Percentiles rank a stretch among this genome's conserved stretches.
These are phyloP conservation scores for Apaloderma vittatum DNA, from an alignment of 2,113 vertebrate genomes.

Conservation along the genomic window DNA sequence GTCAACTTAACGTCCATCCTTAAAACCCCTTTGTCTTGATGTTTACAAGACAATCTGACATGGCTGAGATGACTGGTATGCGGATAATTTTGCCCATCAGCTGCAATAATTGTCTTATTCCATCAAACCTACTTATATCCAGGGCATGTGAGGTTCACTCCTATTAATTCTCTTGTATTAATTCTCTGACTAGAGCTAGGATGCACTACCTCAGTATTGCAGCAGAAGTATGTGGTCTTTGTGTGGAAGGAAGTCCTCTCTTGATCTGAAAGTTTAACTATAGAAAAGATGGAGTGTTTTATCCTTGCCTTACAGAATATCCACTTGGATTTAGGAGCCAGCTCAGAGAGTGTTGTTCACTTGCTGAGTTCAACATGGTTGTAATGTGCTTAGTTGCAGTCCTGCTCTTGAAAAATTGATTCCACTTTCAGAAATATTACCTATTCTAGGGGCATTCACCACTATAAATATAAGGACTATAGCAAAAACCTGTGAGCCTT, in stretches of 20 bases:
- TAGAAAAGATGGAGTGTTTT: constrained; percentile 19
- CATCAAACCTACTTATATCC: background rate
- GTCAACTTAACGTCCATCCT: background rate
- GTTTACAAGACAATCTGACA: background rate
- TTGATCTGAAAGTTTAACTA: constrained; percentile 18
- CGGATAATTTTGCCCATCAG: background rate
- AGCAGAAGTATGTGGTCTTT: background rate
- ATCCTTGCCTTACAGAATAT: constrained; percentile 44
- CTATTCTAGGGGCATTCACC: background rate
- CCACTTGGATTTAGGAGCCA: constrained; percentile 45
- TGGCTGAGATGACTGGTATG: background rate
- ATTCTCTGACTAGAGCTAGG: background rate
- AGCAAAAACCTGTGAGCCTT: background rate
- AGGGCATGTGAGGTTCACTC: background rate
- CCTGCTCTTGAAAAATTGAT: constrained; percentile 57
- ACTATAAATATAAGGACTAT: constrained; percentile 2
- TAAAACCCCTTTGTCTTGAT: background rate
- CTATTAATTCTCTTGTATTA: background rate
- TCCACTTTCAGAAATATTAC: constrained; percentile 48
- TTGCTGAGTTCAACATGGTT: constrained; percentile 52
- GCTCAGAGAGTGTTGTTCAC: constrained; percentile 16
- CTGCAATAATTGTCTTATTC: background rate
- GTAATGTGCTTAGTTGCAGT: constrained; percentile 62
- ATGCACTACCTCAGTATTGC: background rate
- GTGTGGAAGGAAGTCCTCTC: background rate